Percentiles rank a stretch among this genome's conserved stretches.
Evolutionary conservation across 37 sponge, comb jelly and placozoan species (phyloP).

Genomic region (Eunapius fragilis): DNA sequence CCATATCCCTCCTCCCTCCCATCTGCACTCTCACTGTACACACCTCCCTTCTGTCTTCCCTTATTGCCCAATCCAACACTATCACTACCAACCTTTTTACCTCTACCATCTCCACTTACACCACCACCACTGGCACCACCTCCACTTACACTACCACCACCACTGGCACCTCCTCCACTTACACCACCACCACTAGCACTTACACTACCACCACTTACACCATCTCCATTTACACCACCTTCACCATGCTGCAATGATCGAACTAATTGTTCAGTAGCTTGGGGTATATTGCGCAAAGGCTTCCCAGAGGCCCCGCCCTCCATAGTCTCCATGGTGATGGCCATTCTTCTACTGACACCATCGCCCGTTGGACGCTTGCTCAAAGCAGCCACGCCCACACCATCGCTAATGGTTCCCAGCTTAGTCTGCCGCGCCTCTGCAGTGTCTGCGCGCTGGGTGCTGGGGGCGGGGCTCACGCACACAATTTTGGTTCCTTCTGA

Average conservation of each 20-base stretch:
- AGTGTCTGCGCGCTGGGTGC: background rate
- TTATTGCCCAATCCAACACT: too few relatives aligned
- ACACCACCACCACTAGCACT: background rate
- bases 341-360: background rate
- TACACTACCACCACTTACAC: background rate
- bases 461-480: slow-evolving; percentile 51
- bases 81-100: too few relatives aligned
- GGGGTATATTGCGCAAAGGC: background rate
- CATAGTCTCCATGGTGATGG: too few relatives aligned
- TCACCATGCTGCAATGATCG: background rate
- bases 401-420: background rate
- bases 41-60: too few relatives aligned
- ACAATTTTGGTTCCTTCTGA: slow-evolving; percentile 10
- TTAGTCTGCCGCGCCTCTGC: slow-evolving; percentile 19
- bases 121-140: background rate
- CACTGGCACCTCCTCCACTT: background rate
- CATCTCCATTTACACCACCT: background rate
- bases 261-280: background rate
- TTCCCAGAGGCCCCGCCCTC: background rate
- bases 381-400: background rate
- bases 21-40: too few relatives aligned
- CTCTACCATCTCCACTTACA: too few relatives aligned
- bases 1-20: too few relatives aligned
- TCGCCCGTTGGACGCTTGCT: background rate
- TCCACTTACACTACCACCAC: background rate